Conservation (phyloP, 2,888 invertebrate genomes). For the Leucophora obtusa region DNA sequence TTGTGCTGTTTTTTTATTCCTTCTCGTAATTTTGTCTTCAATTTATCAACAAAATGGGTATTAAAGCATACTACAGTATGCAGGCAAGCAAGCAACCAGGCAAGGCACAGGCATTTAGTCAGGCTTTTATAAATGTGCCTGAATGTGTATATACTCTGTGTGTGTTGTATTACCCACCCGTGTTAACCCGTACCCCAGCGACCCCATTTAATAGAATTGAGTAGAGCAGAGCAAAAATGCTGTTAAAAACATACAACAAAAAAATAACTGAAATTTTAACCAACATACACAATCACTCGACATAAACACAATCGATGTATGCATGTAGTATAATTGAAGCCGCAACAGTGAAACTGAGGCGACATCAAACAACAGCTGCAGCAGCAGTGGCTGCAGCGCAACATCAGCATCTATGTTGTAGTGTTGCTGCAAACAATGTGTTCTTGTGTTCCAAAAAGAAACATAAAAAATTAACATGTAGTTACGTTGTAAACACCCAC, state of each 20-base stretch:
- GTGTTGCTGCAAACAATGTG: slow-evolving; percentile 8
- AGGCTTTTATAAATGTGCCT: slow-evolving; percentile 19
- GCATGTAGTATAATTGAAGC: slow-evolving; percentile 2
- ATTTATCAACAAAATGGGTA: slow-evolving; percentile 54
- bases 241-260: slow-evolving; percentile 12
- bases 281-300: background rate
- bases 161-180: slow-evolving; percentile 12
- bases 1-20: background rate
- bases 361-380: background rate
- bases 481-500: slow-evolving; percentile 31
- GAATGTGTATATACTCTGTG: background rate
- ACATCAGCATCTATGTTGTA: slow-evolving; percentile 1
- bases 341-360: slow-evolving; percentile 13
- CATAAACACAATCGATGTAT: background rate
- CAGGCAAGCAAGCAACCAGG: slow-evolving; percentile 48
- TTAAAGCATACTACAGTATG: slow-evolving; percentile 46
- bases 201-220: slow-evolving; percentile 60
- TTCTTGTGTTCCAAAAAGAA: slow-evolving; percentile 14
- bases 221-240: slow-evolving; percentile 35
- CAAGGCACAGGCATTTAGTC: slow-evolving; percentile 41
- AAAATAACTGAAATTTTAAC: slow-evolving; percentile 1
- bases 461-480: background rate
- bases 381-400: slow-evolving; percentile 25
- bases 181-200: slow-evolving; percentile 61
- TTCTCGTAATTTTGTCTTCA: slow-evolving; percentile 37